Evolutionary conservation across 53 echinoderm and acorn worm species (phyloP), one percentile per base, ranked within the genome.

Genomic region (Temnopleurus reevesii): DNA sequence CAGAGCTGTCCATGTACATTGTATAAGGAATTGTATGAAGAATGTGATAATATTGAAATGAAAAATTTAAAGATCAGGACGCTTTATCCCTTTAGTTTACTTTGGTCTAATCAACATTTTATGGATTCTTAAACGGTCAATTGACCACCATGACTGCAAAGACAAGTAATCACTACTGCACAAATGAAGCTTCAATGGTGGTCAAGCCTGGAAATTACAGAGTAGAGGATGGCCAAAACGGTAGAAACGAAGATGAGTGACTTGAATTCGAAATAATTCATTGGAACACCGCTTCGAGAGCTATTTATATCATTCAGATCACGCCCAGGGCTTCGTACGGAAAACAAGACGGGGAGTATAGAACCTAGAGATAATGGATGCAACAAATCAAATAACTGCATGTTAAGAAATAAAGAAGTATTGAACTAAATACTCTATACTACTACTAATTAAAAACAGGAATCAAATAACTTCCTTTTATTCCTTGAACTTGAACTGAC

Each of bases 241-340:
- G 71, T 71, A 4, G 43, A 43, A 71, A 71, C 41, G 71, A 41
- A 38, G 41, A 71, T 71, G 71, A 41, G 71, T 43, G 71, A 71
- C 38, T 71, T 71, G 71, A 71, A 31, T 63, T 12, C 31, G 36
- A n/a, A 71, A 71, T 71, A 38, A 66, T 36, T 66, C 71, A 66
- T 66, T 38, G 19, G 10, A n/a, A n/a, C 71, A 36, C n/a, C 19
- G 36, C 71, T 38, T 18, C 19, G 19, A 30, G n/a, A 65, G 65
- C 38, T 71, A 71, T 71, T n/a, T n/a, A 71, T 71, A 71, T 41
- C 71, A 71, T 71, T 71, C 71, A 71, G 36, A 41, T 71, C 71
- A 71, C 21, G 71, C 71, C 71, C 41, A 9, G 34, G 71, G 38
- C 41, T 27, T 71, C 8, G 38, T 71, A 21, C 30, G 41, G 71